Evolutionary conservation across 2,113 vertebrate species (phyloP).

Genomic region (Dascyllus trimaculatus): DNA sequence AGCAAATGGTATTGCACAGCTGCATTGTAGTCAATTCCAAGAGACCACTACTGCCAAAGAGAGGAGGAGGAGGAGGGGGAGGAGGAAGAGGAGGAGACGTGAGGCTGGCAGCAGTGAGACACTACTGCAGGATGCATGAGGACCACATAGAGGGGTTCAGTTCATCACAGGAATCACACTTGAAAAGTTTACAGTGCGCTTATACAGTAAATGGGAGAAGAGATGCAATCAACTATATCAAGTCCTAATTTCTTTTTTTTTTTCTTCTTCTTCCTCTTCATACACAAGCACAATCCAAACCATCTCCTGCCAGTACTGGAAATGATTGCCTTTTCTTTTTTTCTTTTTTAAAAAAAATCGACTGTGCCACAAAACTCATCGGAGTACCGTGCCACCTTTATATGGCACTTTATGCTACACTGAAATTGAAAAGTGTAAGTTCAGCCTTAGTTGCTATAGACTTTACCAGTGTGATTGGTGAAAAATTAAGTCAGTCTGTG

Average conservation of each 20-base stretch:
- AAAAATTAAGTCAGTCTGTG: slow-evolving; percentile 29
- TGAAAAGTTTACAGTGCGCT: slow-evolving; percentile 85
- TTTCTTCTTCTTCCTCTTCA: slow-evolving; percentile 49
- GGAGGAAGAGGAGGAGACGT: slow-evolving; percentile 19
- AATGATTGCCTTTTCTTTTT: slow-evolving; percentile 88
- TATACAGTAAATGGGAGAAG: slow-evolving; percentile 74
- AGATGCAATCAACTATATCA: slow-evolving; percentile 76
- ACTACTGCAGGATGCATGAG: slow-evolving; percentile 75
- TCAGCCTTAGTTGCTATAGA: slow-evolving; percentile 67
- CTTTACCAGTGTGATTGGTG: slow-evolving; percentile 35
- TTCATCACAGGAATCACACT: slow-evolving; percentile 82
- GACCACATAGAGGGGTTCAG: slow-evolving; percentile 70
- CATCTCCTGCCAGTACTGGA: slow-evolving; percentile 83
- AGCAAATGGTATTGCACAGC: slow-evolving; percentile 80
- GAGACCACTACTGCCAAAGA: slow-evolving; percentile 98
- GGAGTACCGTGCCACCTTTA: slow-evolving; percentile 82
- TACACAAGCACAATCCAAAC: slow-evolving; percentile 82
- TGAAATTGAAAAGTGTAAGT: slow-evolving; percentile 69
- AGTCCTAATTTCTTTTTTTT: slow-evolving; percentile 66
- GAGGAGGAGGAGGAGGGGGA: slow-evolving; percentile 31
- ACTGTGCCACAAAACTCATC: slow-evolving; percentile 86
- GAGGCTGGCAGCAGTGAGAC: slow-evolving; percentile 68
- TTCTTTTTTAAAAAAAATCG: slow-evolving; percentile 52
- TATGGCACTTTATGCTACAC: slow-evolving; percentile 79
- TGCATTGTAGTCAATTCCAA: slow-evolving; percentile 87